These are phyloP conservation scores for Hippocampus kuda DNA, from an alignment of 2,797 vertebrate genomes.

Conservation along the genomic window DNA sequence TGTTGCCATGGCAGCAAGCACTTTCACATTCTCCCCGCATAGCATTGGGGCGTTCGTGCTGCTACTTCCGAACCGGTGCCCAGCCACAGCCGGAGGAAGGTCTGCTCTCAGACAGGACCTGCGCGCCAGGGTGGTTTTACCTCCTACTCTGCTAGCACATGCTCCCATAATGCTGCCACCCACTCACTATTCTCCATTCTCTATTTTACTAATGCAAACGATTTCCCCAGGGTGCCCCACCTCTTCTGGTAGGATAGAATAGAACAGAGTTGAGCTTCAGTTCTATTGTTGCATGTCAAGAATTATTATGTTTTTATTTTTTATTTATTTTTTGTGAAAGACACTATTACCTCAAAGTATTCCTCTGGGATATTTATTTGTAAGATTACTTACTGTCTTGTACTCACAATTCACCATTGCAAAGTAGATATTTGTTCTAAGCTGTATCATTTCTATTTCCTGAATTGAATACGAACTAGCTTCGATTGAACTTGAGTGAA, in stretches of 20 bases:
- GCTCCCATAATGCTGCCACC: conserved; percentile 32
- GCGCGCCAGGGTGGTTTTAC: conserved; percentile 37
- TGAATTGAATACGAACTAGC: not conserved
- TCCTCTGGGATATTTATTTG: too few relatives aligned
- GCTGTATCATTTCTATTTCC: not conserved
- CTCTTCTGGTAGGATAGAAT: not conserved
- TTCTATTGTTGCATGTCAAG: not conserved
- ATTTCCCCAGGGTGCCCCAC: conserved; percentile 13
- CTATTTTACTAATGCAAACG: conserved; percentile 25
- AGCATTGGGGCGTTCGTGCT: conserved; percentile 49
- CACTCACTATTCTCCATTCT: conserved; percentile 21
- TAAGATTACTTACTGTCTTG: not conserved
- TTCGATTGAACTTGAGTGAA: too few relatives aligned
- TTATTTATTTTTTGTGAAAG: not conserved
- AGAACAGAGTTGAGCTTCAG: not conserved
- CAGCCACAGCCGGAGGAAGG: conserved; percentile 37
- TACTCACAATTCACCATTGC: not conserved
- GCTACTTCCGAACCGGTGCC: conserved; percentile 43
- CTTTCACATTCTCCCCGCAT: conserved; percentile 70
- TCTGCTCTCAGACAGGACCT: conserved; percentile 42
- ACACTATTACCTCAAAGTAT: not conserved
- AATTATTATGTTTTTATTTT: not conserved
- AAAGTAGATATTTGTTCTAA: not conserved
- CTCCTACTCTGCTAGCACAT: conserved; percentile 38
- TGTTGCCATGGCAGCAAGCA: conserved; percentile 72